phyloP scores from a whole-genome alignment of 2,797 vertebrate species.

The Hippocampus kuda region DNA sequence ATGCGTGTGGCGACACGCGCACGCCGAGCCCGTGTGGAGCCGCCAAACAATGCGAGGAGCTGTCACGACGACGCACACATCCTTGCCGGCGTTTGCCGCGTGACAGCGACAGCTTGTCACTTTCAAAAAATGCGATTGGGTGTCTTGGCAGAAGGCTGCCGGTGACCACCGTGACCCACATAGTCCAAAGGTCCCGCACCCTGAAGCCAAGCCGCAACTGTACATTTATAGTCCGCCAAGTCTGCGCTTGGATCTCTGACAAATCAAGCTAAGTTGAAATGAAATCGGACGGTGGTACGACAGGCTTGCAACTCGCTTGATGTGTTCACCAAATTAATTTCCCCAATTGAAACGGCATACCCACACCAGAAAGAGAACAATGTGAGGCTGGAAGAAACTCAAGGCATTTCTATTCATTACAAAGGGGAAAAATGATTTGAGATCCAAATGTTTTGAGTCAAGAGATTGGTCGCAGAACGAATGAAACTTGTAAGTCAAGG shows the following conservation, averaged over 20 bases:
- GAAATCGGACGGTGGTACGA: no score
- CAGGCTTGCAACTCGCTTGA: no score
- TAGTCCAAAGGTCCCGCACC: background rate
- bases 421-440: background rate
- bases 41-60: constrained; percentile 1
- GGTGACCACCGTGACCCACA: background rate
- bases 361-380: background rate
- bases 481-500: background rate
- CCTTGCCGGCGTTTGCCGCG: background rate
- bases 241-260: background rate
- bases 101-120: constrained; percentile 8
- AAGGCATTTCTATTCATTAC: background rate
- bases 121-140: background rate
- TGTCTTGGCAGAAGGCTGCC: constrained; percentile 1
- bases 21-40: no score
- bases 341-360: no score
- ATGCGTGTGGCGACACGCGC: background rate
- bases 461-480: background rate
- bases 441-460: background rate
- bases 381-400: no score
- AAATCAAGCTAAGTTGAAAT: background rate
- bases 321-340: no score
- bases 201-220: background rate
- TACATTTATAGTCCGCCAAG: background rate
- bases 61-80: background rate